These are phyloP conservation scores for Acrobasis repandana DNA, from an alignment of 2,888 invertebrate species.

Conservation along the genomic window DNA sequence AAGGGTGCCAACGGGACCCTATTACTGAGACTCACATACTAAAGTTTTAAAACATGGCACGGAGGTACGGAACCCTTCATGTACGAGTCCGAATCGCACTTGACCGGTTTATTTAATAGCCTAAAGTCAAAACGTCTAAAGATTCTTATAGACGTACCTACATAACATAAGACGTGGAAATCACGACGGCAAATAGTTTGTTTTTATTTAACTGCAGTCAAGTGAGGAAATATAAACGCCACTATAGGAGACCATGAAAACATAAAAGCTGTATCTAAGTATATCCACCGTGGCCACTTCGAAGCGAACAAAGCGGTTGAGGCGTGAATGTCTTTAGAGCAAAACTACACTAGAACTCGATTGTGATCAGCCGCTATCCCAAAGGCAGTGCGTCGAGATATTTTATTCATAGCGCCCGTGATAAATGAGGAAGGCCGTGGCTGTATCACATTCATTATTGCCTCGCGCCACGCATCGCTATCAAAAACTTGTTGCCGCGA, in stretches of 20 bases:
- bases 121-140: neutral
- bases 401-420: constrained; percentile 78
- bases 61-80: too few relatives aligned
- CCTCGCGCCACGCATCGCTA: constrained; percentile 71
- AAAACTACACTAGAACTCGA: constrained; percentile 59
- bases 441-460: constrained; percentile 79
- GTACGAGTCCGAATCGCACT: too few relatives aligned
- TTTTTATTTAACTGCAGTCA: neutral
- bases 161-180: neutral
- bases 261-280: constrained; percentile 10
- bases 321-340: constrained; percentile 66
- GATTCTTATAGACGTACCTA: neutral
- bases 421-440: constrained; percentile 73
- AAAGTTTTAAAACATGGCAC: too few relatives aligned
- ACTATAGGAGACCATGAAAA: constrained; percentile 1
- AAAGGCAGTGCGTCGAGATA: constrained; percentile 70
- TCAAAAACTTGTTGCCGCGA: constrained; percentile 77
- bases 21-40: too few relatives aligned
- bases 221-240: constrained; percentile 2
- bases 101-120: too few relatives aligned
- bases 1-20: too few relatives aligned
- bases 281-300: constrained; percentile 19
- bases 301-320: constrained; percentile 50
- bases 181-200: neutral
- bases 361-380: constrained; percentile 69